Conservation (phyloP, 1,140 invertebrate genomes). For the Drosophila biarmipes region DNA sequence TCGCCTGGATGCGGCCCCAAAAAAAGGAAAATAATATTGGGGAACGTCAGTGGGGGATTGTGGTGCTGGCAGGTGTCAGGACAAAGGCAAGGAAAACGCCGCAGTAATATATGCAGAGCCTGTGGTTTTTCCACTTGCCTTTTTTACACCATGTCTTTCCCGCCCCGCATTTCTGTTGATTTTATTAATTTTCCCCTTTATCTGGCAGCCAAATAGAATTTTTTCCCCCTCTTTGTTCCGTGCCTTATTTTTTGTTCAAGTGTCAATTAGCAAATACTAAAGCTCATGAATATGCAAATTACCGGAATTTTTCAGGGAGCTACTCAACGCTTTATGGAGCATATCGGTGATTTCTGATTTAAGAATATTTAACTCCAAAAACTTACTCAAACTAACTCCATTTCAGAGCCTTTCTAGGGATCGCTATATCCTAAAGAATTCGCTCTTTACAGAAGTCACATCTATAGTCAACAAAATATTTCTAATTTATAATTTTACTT, state of each 20-base stretch:
- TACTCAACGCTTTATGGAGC: slow-evolving; percentile 7
- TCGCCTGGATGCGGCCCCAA: slow-evolving; percentile 62
- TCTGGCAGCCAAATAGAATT: slow-evolving; percentile 38
- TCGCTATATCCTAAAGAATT: too few relatives aligned
- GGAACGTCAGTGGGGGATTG: slow-evolving; percentile 40
- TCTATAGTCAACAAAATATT: too few relatives aligned
- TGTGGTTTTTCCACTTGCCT: slow-evolving; percentile 47
- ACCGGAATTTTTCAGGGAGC: slow-evolving; percentile 31
- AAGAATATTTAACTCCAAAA: not conserved
- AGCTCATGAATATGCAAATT: slow-evolving; percentile 82
- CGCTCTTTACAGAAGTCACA: too few relatives aligned
- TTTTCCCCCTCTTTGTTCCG: slow-evolving; percentile 33
- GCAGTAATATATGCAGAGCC: slow-evolving; percentile 60
- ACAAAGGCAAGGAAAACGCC: slow-evolving; percentile 40
- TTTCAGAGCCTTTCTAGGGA: too few relatives aligned
- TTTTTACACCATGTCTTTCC: slow-evolving; percentile 13
- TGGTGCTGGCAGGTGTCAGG: slow-evolving; percentile 11
- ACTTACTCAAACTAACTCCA: too few relatives aligned
- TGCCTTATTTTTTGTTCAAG: slow-evolving; percentile 61
- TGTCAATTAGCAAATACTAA: slow-evolving; percentile 81
- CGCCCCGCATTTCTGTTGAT: slow-evolving; percentile 38
- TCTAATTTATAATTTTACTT: not conserved
- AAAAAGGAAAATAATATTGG: not conserved
- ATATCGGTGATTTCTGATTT: slow-evolving; percentile 9
- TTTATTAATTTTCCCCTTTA: slow-evolving; percentile 71